A percentile compares a stretch with the other conserved stretches of the same genome.
These are phyloP conservation scores for Rostrhamus sociabilis DNA, from an alignment of 2,797 vertebrate species.

Conservation along the genomic window DNA sequence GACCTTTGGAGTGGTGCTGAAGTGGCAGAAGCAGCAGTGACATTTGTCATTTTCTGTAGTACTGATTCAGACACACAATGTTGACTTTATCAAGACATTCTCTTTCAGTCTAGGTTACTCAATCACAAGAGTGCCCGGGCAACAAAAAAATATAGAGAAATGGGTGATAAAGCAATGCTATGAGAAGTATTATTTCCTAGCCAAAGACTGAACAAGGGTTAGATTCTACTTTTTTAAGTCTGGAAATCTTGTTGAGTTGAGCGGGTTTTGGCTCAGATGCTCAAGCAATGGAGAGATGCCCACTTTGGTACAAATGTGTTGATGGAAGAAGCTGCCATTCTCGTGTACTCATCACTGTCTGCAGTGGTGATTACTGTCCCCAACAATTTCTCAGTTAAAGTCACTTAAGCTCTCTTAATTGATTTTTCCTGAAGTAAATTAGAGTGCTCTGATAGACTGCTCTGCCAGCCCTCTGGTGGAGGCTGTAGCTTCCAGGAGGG, in stretches of 20 bases:
- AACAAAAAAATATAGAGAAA: background rate
- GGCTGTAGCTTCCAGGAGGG: background rate
- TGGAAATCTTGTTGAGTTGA: background rate
- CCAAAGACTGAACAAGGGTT: background rate
- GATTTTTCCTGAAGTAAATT: constrained; percentile 36
- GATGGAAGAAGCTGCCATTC: background rate
- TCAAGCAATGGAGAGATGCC: background rate
- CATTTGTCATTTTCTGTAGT: constrained; percentile 38
- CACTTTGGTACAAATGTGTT: background rate
- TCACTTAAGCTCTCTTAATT: constrained; percentile 10
- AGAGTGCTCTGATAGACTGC: background rate
- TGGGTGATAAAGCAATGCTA: background rate
- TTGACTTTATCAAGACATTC: constrained; percentile 21
- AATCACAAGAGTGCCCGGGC: background rate
- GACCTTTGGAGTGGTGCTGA: constrained; percentile 48
- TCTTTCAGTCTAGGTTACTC: background rate
- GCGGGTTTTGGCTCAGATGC: background rate
- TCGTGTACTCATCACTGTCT: background rate
- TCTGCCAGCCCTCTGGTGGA: background rate
- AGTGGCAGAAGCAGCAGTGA: constrained; percentile 36
- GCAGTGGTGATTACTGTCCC: background rate
- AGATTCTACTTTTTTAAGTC: background rate
- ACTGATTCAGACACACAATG: background rate
- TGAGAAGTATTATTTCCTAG: background rate
- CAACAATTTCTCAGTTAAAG: background rate